Evolutionary conservation across 2,888 invertebrate genomes (phyloP).

Genomic region (Leptinotarsa rubiginosa): DNA sequence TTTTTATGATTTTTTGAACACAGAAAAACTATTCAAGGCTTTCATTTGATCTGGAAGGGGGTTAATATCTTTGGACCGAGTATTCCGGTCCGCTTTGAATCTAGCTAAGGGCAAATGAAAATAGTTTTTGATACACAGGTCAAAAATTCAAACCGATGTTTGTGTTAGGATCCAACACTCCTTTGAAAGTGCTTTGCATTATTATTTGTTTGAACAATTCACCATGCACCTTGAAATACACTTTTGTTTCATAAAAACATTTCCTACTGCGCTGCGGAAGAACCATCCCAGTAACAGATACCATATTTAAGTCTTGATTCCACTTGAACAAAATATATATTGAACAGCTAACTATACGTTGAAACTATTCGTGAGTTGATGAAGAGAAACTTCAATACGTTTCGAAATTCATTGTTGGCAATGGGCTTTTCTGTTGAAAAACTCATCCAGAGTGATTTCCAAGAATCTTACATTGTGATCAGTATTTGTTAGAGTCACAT

Average conservation of each 20-base stretch:
- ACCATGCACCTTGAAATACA: not conserved
- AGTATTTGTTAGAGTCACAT: no score
- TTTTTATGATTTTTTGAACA: not conserved
- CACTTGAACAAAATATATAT: not conserved
- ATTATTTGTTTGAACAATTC: not conserved
- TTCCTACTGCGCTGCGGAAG: not conserved
- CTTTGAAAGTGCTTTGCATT: not conserved
- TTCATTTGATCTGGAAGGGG: not conserved
- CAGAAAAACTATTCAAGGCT: not conserved
- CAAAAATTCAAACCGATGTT: not conserved
- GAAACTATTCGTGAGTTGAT: constrained; percentile 1
- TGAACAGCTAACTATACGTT: not conserved
- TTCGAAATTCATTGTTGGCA: constrained; percentile 3
- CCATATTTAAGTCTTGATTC: not conserved
- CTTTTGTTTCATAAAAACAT: not conserved
- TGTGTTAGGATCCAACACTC: not conserved
- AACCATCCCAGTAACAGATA: not conserved
- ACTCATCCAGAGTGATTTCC: not conserved
- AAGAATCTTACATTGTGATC: no score
- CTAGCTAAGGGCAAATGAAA: not conserved
- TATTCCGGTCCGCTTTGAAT: not conserved
- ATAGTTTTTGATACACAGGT: not conserved
- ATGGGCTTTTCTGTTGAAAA: not conserved
- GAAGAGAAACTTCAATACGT: constrained; percentile 4
- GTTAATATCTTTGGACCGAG: not conserved